Conservation (phyloP, 2,888 invertebrate species). For the Neoscelio sp. region DNA sequence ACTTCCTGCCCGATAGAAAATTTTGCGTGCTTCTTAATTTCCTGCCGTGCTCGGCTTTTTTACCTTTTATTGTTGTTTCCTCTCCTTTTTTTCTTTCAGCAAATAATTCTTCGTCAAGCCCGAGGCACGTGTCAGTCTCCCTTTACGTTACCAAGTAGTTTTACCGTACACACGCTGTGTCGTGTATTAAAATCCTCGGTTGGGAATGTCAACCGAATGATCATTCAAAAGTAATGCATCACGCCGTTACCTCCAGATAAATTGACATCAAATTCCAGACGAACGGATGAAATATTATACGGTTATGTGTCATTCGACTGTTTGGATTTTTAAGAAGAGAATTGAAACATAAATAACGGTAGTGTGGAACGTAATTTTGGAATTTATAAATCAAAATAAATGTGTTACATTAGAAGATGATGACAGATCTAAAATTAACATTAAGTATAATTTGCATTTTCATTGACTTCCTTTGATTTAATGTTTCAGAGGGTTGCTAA, state of each 20-base stretch:
- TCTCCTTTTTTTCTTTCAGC: not conserved
- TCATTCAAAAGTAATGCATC: conserved; percentile 28
- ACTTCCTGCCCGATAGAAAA: conserved; percentile 25
- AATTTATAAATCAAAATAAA: no score
- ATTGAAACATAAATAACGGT: not conserved
- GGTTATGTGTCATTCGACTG: not conserved
- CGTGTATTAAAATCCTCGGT: conserved; percentile 25
- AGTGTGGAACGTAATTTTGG: no score
- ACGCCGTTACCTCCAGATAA: conserved; percentile 9
- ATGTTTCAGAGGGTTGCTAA: conserved; percentile 17
- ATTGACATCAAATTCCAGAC: conserved; percentile 8
- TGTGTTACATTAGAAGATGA: no score
- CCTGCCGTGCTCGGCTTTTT: not conserved
- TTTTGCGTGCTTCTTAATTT: conserved; percentile 36
- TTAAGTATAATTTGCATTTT: no score
- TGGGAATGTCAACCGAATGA: conserved; percentile 15
- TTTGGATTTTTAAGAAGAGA: conserved; percentile 1
- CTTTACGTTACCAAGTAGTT: conserved; percentile 12
- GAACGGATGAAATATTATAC: conserved; percentile 5
- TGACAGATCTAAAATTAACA: no score
- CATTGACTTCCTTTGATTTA: conserved; percentile 21
- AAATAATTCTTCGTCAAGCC: conserved; percentile 26
- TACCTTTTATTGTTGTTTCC: conserved; percentile 6
- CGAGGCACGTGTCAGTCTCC: conserved; percentile 29
- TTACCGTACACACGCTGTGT: conserved; percentile 4